These are phyloP conservation scores for Coptodon rendalli DNA, from an alignment of 2,113 vertebrate species.

Conservation along the genomic window DNA sequence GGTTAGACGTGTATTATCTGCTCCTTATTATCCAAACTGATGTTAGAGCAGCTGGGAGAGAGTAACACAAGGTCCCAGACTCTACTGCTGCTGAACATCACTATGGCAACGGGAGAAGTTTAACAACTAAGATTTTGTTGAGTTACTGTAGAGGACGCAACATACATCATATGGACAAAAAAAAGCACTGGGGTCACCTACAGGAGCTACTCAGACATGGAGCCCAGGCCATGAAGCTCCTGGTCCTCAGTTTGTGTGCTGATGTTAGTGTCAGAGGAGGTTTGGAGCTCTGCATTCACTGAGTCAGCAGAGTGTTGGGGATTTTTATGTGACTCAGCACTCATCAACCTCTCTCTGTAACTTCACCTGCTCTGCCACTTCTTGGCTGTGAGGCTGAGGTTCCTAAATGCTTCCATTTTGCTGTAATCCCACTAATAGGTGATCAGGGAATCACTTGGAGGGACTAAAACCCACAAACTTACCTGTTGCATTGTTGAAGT, in stretches of 20 bases:
- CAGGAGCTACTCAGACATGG: neutral
- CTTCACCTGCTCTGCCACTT: neutral
- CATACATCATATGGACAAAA: neutral
- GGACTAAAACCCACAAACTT: neutral
- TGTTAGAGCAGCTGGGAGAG: neutral
- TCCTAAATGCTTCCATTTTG: neutral
- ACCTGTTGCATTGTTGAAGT: neutral
- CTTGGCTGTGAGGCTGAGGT: neutral
- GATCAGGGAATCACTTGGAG: neutral
- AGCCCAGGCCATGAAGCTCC: neutral
- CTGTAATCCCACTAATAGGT: neutral
- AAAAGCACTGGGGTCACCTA: neutral
- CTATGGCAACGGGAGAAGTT: neutral
- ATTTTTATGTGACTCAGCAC: neutral
- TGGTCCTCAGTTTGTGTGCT: neutral
- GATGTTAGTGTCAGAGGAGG: neutral
- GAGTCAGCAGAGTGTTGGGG: neutral
- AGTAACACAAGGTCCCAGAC: neutral
- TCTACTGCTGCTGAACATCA: neutral
- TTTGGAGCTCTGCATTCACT: neutral
- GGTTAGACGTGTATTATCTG: conserved; percentile 71
- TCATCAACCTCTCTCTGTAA: neutral
- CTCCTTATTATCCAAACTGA: neutral
- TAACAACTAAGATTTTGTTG: neutral
- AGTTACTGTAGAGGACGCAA: neutral